A percentile compares a stretch with the other conserved stretches of the same genome.
phyloP scores from a whole-genome alignment of 2,888 invertebrate genomes.

The Tiliacea aurago region DNA sequence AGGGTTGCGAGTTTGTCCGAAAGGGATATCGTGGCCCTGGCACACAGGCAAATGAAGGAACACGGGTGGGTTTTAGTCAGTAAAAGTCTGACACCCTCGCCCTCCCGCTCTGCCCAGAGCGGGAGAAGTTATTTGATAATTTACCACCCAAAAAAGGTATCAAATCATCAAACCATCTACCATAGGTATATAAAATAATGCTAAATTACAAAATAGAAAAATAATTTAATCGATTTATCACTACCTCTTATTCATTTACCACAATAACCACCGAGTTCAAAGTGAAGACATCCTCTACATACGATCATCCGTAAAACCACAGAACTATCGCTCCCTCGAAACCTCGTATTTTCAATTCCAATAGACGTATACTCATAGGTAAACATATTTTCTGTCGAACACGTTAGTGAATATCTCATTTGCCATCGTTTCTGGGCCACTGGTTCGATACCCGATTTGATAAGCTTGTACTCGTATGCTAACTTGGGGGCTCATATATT shows the following conservation, averaged over 20 bases:
- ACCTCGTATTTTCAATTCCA: constrained; percentile 57
- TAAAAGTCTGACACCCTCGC: too few relatives aligned
- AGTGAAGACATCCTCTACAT: constrained; percentile 14
- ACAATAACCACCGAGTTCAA: constrained; percentile 37
- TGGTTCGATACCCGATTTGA: constrained; percentile 55
- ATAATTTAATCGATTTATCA: constrained; percentile 34
- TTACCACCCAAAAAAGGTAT: too few relatives aligned
- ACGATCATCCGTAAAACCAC: constrained; percentile 48
- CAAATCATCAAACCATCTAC: too few relatives aligned
- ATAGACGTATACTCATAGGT: constrained; percentile 55
- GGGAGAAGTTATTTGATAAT: too few relatives aligned
- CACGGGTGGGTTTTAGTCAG: too few relatives aligned
- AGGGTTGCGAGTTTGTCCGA: too few relatives aligned
- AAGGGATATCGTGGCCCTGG: too few relatives aligned
- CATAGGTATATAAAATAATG: too few relatives aligned
- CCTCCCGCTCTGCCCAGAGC: too few relatives aligned
- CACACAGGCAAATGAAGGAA: too few relatives aligned
- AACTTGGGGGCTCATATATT: constrained; percentile 46
- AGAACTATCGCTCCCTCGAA: constrained; percentile 43
- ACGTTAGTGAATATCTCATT: constrained; percentile 63
- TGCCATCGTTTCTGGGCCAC: constrained; percentile 59
- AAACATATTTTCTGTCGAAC: constrained; percentile 48
- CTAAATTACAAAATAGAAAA: background rate
- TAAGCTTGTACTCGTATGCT: constrained; percentile 58
- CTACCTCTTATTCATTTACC: constrained; percentile 16